Evolutionary conservation across 2,888 invertebrate genomes (phyloP).

Genomic region (Drosophila testacea): DNA sequence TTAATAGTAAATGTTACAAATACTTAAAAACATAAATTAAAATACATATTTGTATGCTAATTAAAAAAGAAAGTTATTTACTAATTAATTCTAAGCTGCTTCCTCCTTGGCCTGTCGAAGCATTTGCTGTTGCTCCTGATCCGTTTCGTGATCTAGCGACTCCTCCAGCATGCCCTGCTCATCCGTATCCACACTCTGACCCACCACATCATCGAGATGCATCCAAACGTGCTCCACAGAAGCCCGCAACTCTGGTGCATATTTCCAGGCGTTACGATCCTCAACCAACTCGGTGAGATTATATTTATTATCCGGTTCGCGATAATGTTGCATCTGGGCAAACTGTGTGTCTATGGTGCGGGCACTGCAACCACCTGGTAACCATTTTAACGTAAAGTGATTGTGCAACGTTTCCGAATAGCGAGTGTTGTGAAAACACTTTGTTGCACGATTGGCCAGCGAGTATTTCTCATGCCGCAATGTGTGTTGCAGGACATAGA

Average conservation of each 20-base stretch:
- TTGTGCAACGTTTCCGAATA: conserved; percentile 94
- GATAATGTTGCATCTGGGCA: conserved; percentile 71
- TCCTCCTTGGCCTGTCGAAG: conserved; percentile 15
- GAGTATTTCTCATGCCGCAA: conserved; percentile 94
- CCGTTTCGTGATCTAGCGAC: conserved; percentile 41
- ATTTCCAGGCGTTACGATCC: conserved; percentile 64
- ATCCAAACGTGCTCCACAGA: conserved; percentile 56
- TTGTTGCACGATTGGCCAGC: conserved; percentile 93
- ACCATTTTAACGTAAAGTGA: conserved; percentile 93
- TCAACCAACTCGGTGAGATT: conserved; percentile 40
- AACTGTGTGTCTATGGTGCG: conserved; percentile 47
- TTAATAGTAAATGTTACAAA: background rate
- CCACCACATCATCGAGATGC: conserved; percentile 53
- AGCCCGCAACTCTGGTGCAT: conserved; percentile 48
- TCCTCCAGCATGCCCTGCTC: conserved; percentile 30
- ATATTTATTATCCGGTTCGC: conserved; percentile 55
- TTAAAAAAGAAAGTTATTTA: conserved; percentile 3
- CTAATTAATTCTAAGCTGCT: background rate
- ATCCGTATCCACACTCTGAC: conserved; percentile 24
- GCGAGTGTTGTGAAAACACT: conserved; percentile 95
- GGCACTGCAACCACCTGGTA: conserved; percentile 83
- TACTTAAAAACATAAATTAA: conserved; percentile 1
- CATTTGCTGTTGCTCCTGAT: conserved; percentile 46
- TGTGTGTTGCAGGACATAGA: conserved; percentile 96
- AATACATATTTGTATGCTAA: conserved; percentile 3